A percentile compares a stretch with the other conserved stretches of the same genome.
Evolutionary conservation across 1,140 invertebrate genomes (phyloP).

Genomic region (Philopotamus ludificatus): DNA sequence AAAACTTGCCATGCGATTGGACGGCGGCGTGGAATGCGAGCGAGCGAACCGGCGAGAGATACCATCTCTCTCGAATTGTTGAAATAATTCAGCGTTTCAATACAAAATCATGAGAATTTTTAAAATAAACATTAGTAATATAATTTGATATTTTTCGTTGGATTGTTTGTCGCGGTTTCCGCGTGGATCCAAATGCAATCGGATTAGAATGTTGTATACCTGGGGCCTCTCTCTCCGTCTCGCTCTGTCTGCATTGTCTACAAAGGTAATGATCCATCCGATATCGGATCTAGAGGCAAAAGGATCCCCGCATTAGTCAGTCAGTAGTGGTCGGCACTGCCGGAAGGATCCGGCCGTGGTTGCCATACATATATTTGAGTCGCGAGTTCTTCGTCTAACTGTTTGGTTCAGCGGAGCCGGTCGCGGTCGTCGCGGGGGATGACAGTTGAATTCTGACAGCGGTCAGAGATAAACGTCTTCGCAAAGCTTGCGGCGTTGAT

Average conservation of each 20-base stretch:
- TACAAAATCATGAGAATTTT: neutral
- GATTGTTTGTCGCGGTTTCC: neutral
- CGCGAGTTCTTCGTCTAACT: neutral
- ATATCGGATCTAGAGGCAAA: neutral
- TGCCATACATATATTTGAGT: neutral
- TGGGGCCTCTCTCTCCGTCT: too few species aligned
- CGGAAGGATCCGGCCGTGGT: conserved; percentile 11
- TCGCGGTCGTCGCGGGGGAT: too few species aligned
- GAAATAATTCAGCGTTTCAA: too few species aligned
- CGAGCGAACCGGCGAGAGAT: too few species aligned
- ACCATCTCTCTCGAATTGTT: too few species aligned
- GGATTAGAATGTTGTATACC: too few species aligned
- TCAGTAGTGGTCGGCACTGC: conserved; percentile 9
- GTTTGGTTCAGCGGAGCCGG: too few species aligned
- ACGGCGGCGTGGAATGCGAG: neutral
- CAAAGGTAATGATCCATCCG: neutral
- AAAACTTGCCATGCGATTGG: neutral
- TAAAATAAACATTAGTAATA: too few species aligned
- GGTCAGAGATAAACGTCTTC: conserved; percentile 1
- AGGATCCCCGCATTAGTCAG: conserved; percentile 19
- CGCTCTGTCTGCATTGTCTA: conserved; percentile 17
- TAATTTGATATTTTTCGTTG: neutral
- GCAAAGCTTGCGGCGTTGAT: too few species aligned
- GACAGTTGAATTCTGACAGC: neutral
- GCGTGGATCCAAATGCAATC: neutral